These are phyloP conservation scores for Tanytarsus gracilentus DNA, from an alignment of 2,888 invertebrate species.

Conservation along the genomic window DNA sequence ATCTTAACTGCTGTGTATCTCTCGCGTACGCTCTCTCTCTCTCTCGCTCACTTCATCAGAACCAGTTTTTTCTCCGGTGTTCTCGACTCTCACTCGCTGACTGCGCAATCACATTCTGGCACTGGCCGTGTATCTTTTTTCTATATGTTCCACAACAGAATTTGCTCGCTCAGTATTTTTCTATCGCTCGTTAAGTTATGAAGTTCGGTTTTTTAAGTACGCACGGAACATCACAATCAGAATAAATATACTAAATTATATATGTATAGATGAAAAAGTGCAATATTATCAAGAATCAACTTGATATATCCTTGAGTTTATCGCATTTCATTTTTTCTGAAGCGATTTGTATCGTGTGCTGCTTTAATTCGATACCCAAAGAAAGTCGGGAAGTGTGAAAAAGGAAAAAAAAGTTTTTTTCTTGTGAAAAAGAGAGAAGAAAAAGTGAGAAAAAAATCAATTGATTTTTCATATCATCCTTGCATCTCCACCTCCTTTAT, in stretches of 20 bases:
- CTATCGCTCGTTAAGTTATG: slow-evolving; percentile 28
- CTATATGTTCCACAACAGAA: background rate
- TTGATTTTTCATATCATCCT: too few species aligned
- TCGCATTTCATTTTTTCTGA: slow-evolving; percentile 11
- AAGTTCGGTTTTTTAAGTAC: slow-evolving; percentile 29
- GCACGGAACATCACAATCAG: slow-evolving; percentile 1
- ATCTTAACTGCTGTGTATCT: too few species aligned
- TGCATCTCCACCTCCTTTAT: too few species aligned
- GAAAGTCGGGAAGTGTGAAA: background rate
- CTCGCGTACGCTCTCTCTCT: background rate
- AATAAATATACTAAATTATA: slow-evolving; percentile 12
- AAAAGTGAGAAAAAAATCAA: background rate
- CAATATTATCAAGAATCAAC: slow-evolving; percentile 20
- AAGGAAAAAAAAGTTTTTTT: background rate
- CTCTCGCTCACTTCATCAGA: background rate
- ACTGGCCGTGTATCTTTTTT: too few species aligned
- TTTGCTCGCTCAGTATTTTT: slow-evolving; percentile 24
- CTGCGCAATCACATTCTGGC: slow-evolving; percentile 1
- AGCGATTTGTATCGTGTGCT: background rate
- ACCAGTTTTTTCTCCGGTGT: background rate
- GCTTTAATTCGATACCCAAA: background rate
- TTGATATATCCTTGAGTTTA: slow-evolving; percentile 19
- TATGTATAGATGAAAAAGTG: background rate
- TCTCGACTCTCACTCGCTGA: slow-evolving; percentile 4
- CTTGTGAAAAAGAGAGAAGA: background rate